phyloP scores from a whole-genome alignment of 2,888 invertebrate genomes.

The Eupeodes luniger region DNA sequence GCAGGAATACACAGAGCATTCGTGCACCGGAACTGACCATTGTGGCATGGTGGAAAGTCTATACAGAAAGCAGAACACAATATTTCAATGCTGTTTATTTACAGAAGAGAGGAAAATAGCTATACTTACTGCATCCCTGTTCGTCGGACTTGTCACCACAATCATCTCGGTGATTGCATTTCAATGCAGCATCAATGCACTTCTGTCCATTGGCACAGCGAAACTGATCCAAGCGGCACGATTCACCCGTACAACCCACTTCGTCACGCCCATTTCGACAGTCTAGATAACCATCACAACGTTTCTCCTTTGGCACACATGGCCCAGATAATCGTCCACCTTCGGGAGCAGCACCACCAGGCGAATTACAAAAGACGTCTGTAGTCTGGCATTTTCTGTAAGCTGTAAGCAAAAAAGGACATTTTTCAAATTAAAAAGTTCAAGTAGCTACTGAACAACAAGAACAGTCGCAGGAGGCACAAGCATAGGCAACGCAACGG shows the following conservation, averaged over 20 bases:
- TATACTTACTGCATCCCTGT: conserved; percentile 92
- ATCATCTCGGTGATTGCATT: conserved; percentile 95
- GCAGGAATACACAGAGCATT: conserved; percentile 97
- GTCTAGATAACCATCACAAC: conserved; percentile 95
- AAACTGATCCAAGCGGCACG: conserved; percentile 94
- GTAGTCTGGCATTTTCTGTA: conserved; percentile 94
- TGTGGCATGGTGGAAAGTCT: conserved; percentile 95
- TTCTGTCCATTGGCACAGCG: conserved; percentile 91
- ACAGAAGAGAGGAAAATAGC: conserved; percentile 5
- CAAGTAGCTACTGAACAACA: conserved; percentile 25
- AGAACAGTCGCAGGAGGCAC: conserved; percentile 3
- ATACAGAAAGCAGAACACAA: conserved; percentile 63
- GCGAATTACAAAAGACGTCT: conserved; percentile 94
- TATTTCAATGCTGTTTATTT: background rate
- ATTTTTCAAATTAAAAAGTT: conserved; percentile 71
- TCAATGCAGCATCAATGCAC: conserved; percentile 90
- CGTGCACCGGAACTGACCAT: conserved; percentile 95
- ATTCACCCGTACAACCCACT: conserved; percentile 88
- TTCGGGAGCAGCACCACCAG: conserved; percentile 85
- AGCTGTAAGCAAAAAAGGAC: conserved; percentile 85
- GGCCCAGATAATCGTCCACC: conserved; percentile 87
- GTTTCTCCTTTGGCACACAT: conserved; percentile 94
- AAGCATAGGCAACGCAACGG: background rate
- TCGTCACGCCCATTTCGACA: conserved; percentile 94
- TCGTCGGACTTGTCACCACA: conserved; percentile 97